Evolutionary conservation across 1,140 invertebrate species (phyloP).

Genomic region (Diorhabda elongata): DNA sequence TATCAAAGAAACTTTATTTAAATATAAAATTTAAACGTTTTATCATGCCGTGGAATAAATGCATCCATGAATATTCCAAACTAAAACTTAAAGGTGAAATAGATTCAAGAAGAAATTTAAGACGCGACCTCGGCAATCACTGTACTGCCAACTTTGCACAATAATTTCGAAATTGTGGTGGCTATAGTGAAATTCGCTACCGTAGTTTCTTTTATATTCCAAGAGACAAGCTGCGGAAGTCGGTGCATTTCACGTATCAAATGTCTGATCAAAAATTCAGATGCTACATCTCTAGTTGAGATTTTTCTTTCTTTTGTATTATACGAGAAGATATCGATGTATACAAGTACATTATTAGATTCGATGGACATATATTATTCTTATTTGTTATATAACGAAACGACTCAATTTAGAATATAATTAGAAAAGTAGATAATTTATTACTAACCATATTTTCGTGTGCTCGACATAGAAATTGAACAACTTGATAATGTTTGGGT

Average conservation of each 20-base stretch:
- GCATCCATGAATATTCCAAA: neutral
- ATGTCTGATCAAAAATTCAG: constrained; percentile 15
- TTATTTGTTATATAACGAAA: neutral
- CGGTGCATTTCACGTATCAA: constrained; percentile 9
- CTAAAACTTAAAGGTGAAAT: neutral
- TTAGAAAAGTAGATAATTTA: no score
- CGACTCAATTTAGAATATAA: no score
- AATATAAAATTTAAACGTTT: no score
- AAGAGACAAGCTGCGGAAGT: neutral
- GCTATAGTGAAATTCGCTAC: neutral
- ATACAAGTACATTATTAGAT: constrained; percentile 1
- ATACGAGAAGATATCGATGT: neutral
- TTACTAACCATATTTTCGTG: no score
- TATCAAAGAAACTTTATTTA: no score
- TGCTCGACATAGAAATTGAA: no score
- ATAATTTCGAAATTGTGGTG: constrained; percentile 23
- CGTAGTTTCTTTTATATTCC: constrained; percentile 9
- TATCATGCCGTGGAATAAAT: no score
- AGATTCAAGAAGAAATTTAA: neutral
- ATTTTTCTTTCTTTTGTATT: neutral
- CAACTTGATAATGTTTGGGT: no score
- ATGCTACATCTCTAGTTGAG: neutral
- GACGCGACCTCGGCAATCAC: constrained; percentile 12
- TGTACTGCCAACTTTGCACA: constrained; percentile 16
- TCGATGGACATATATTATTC: neutral